Percentiles rank a stretch among this genome's conserved stretches.
These are phyloP conservation scores for Polyommatus icarus DNA, from an alignment of 2,888 invertebrate genomes.

Conservation along the genomic window DNA sequence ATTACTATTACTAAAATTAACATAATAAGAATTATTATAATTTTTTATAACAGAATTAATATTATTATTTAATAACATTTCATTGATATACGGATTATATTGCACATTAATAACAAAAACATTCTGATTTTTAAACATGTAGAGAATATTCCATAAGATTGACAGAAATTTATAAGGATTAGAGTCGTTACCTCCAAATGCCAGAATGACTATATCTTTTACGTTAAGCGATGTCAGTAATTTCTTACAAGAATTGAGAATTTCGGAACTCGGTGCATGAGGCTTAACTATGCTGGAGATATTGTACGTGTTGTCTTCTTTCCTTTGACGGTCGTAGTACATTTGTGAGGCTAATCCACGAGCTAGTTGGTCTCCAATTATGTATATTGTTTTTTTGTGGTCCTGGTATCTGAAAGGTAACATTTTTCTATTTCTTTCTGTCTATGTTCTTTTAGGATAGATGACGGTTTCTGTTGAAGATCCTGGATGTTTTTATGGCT, in stretches of 20 bases:
- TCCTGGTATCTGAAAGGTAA: neutral
- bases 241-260: neutral
- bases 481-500: neutral
- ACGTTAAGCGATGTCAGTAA: neutral
- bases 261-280: neutral
- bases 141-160: neutral
- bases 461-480: neutral
- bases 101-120: neutral
- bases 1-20: neutral
- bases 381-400: neutral
- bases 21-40: neutral
- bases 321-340: conserved; percentile 4
- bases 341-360: neutral
- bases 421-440: neutral
- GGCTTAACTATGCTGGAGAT: neutral
- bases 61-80: neutral
- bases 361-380: neutral
- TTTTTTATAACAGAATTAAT: conserved; percentile 1
- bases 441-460: neutral
- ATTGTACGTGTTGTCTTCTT: neutral
- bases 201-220: neutral
- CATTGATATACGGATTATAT: neutral
- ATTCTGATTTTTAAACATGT: neutral
- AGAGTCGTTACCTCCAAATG: neutral
- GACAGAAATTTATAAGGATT: neutral